These are phyloP conservation scores for Turritopsis rubra DNA, from an alignment of 30 jellyfish, hydroid and myxozoan species.

Conservation along the genomic window DNA sequence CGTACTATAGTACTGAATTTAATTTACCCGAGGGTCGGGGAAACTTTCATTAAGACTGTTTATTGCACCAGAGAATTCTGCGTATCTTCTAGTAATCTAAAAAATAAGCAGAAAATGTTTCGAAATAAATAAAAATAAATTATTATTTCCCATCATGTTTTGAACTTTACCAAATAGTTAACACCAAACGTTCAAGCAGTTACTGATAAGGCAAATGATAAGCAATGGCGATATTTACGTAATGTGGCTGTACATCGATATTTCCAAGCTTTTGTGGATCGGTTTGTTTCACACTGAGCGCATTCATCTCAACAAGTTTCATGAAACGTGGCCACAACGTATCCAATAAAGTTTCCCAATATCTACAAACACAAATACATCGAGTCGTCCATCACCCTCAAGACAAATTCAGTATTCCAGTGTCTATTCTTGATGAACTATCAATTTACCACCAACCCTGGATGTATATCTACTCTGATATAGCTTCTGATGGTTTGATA, in stretches of 20 bases:
- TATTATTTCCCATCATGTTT: no score
- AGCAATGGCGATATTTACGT: no score
- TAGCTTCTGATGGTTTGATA: no score
- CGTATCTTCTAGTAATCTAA: constrained; percentile 92
- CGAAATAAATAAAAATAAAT: constrained; percentile 10
- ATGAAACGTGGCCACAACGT: constrained; percentile 94
- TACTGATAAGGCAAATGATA: no score
- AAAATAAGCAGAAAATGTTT: not conserved
- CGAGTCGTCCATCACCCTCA: no score
- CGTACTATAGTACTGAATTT: not conserved
- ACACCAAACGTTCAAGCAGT: no score
- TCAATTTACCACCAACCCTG: no score
- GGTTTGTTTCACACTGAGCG: constrained; percentile 80
- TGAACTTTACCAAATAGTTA: no score
- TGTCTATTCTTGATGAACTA: no score
- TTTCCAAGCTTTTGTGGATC: constrained; percentile 87
- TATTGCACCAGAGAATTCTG: constrained; percentile 90
- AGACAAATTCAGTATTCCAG: no score
- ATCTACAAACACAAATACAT: constrained; percentile 36
- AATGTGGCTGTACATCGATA: constrained; percentile 94
- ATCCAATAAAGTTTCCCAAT: constrained; percentile 78
- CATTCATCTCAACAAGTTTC: constrained; percentile 71
- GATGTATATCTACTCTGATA: no score
- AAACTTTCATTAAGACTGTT: constrained; percentile 86
- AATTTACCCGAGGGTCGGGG: constrained; percentile 80